These are phyloP conservation scores for Reinhardtius hippoglossoides DNA, from an alignment of 2,113 vertebrate species.

Conservation along the genomic window DNA sequence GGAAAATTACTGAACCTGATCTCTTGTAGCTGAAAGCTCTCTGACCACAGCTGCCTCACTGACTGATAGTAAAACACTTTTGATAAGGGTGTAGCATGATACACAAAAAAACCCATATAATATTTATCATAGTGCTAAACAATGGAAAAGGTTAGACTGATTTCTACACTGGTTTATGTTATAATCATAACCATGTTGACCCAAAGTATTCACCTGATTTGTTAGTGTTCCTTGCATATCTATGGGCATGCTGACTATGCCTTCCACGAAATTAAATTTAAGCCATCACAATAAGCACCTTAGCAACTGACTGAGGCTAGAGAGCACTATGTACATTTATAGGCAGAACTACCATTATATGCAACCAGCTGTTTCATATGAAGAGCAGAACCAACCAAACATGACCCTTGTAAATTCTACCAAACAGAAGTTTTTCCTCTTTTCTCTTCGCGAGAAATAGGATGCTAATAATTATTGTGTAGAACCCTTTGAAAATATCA, in stretches of 20 bases:
- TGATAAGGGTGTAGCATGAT: not conserved
- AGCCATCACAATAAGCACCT: conserved; percentile 46
- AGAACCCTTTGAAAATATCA: too few relatives aligned
- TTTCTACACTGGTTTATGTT: not conserved
- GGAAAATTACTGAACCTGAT: conserved; percentile 50
- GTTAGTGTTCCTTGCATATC: conserved; percentile 1
- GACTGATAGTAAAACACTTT: not conserved
- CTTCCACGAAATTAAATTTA: conserved; percentile 46
- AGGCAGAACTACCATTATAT: conserved; percentile 19
- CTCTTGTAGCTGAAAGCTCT: conserved; percentile 1
- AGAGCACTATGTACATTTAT: conserved; percentile 55
- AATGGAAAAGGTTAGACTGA: not conserved
- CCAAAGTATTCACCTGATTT: not conserved
- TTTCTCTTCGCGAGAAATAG: too few relatives aligned
- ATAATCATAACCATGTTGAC: not conserved
- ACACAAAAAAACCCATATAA: too few relatives aligned
- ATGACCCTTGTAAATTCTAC: conserved; percentile 33
- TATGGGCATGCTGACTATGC: not conserved
- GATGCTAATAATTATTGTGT: too few relatives aligned
- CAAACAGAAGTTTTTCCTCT: too few relatives aligned
- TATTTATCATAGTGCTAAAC: not conserved
- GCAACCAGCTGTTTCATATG: conserved; percentile 31
- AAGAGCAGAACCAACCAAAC: conserved; percentile 28
- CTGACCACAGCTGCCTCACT: conserved; percentile 9
- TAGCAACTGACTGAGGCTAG: conserved; percentile 27